Conservation (phyloP, 2,797 vertebrate genomes). For the Melanotaenia pygmaea region DNA sequence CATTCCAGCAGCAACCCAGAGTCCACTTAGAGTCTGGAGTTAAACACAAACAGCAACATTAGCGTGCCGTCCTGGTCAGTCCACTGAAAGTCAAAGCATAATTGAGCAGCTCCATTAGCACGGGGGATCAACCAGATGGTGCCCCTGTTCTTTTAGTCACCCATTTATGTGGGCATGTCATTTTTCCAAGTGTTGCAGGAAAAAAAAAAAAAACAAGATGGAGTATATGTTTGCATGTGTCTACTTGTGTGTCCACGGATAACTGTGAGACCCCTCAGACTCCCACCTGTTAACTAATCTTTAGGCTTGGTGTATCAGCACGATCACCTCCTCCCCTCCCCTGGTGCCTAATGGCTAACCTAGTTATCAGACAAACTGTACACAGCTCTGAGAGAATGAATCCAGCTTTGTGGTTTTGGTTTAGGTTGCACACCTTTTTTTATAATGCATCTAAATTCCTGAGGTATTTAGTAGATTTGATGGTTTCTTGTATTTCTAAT, state of each 20-base stretch:
- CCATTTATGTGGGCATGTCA: constrained; percentile 65
- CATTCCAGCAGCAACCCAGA: constrained; percentile 5
- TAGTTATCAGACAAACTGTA: constrained; percentile 54
- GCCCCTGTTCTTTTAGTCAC: constrained; percentile 61
- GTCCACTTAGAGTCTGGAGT: constrained; percentile 38
- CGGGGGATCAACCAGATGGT: constrained; percentile 79
- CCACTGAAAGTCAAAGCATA: constrained; percentile 79
- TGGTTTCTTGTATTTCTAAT: not conserved
- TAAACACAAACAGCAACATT: constrained; percentile 52
- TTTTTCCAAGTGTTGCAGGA: constrained; percentile 59
- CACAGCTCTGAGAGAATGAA: constrained; percentile 51
- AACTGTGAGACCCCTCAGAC: constrained; percentile 19
- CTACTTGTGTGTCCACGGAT: not conserved
- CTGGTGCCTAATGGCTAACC: constrained; percentile 67
- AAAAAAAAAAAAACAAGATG: constrained; percentile 19
- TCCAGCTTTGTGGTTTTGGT: not conserved
- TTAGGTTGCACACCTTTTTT: not conserved
- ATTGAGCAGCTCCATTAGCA: constrained; percentile 81
- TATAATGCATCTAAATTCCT: not conserved
- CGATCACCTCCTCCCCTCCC: constrained; percentile 54
- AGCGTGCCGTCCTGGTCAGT: constrained; percentile 58
- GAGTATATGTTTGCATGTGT: constrained; percentile 34
- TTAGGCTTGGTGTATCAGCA: constrained; percentile 51
- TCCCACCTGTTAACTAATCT: constrained; percentile 73
- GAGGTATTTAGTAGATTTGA: not conserved